phyloP scores from a whole-genome alignment of 2,113 vertebrate genomes.

The Glaucidium brasilianum region DNA sequence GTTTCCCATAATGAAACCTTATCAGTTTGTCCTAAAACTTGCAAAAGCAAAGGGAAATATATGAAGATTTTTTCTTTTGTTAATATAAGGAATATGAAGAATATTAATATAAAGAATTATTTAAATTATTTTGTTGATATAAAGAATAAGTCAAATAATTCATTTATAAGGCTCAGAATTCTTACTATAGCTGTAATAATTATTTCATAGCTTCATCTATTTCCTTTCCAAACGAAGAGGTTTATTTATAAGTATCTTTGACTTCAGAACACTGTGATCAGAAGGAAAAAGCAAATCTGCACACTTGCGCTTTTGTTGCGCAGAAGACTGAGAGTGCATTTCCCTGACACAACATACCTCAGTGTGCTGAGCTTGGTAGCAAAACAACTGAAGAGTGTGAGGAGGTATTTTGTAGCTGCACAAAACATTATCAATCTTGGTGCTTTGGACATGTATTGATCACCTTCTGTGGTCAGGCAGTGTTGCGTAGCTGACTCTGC shows the following conservation, averaged over 20 bases:
- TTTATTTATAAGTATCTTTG: background rate
- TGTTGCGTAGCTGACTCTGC: background rate
- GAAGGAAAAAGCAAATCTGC: background rate
- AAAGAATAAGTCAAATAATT: background rate
- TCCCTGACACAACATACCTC: background rate
- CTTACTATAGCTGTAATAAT: background rate
- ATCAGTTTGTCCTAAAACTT: background rate
- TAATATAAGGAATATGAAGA: background rate
- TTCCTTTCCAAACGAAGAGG: background rate
- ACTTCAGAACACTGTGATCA: background rate
- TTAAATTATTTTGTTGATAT: background rate
- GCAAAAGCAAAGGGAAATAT: background rate
- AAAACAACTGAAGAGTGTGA: background rate
- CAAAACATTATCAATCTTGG: background rate
- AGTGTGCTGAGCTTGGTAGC: background rate
- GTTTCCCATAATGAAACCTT: slow-evolving; percentile 31
- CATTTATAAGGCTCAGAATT: background rate
- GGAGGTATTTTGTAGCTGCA: background rate
- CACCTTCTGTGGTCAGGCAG: background rate
- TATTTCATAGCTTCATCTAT: background rate
- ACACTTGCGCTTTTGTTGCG: background rate
- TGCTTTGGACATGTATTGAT: background rate
- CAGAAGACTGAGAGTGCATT: background rate
- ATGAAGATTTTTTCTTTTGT: background rate
- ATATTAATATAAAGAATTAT: too few relatives aligned